Evolutionary conservation across 1,140 invertebrate species (phyloP).

Genomic region (Alviniconcha marisindica): DNA sequence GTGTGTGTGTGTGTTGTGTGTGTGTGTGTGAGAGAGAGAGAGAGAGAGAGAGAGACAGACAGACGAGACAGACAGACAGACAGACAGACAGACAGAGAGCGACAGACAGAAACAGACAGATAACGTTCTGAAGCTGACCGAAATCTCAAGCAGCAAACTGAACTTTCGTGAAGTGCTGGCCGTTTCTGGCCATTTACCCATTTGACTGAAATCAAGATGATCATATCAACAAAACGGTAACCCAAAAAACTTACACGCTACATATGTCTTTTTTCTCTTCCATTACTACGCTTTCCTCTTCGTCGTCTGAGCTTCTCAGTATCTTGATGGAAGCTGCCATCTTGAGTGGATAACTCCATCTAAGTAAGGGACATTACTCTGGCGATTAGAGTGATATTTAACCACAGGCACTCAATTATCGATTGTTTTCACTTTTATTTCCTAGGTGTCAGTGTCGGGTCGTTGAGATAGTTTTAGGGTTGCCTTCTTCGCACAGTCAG

Average conservation of each 20-base stretch:
- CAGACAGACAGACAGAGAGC: neutral
- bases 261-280: neutral
- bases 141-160: neutral
- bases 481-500: too few species aligned
- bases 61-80: neutral
- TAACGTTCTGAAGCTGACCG: neutral
- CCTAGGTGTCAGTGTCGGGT: too few species aligned
- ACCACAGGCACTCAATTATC: too few species aligned
- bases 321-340: constrained; percentile 30
- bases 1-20: too few species aligned
- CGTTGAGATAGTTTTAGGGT: too few species aligned
- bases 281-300: neutral
- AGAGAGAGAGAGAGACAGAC: neutral
- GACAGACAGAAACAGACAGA: constrained; percentile 19
- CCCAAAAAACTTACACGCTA: neutral
- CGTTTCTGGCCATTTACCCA: too few species aligned
- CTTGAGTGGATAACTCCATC: constrained; percentile 4
- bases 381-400: too few species aligned
- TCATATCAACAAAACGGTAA: neutral
- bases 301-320: neutral
- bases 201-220: too few species aligned
- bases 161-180: neutral
- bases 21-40: too few species aligned
- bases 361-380: too few species aligned
- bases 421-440: too few species aligned